Evolutionary conservation across 2,113 vertebrate genomes (phyloP), one percentile per base, ranked within the genome.

Genomic region (Lagopus muta): DNA sequence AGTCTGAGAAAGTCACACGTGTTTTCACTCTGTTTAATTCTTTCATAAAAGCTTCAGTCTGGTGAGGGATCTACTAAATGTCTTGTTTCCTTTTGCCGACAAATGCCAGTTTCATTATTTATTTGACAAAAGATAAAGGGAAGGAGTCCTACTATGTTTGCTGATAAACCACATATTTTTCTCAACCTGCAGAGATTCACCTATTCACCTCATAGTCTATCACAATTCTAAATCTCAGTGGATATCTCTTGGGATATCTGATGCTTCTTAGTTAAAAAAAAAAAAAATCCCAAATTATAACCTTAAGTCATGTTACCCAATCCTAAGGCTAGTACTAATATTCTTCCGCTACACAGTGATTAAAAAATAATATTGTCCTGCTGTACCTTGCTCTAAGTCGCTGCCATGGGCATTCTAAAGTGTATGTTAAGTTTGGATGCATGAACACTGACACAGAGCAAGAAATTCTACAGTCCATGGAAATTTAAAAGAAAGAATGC

Each of bases 1-100:
- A 91, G 89, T 25, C 78, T 91, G 45, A 89, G 78, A 85, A 87
- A 92, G 45, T 82, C 64, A 79, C 40, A 85, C 27, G 76, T 6
- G 1, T 93, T 96, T 94, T 95, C 76, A 83, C 43, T 88, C 82
- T 89, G 54, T 66, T 73, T 91, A 73, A 90, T 55, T 88, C 48
- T 89, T 87, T 85, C 67, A 43, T 73, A 77, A 82, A 32, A 82
- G 6, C 42, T 87, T 42, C 32, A 89, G 50, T 89, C 58, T 80
- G 50, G 47, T 82, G 27, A 90, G n/a, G 14, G 18, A 73, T 70
- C 55, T 91, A 64, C 72, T 50, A 90, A 90, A 66, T 3, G 30
- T 42, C 64, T 55, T 79, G 24, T 66, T 82, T 82, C 48, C 25
- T 66, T 71, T 70, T 77, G 28, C 38, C 87, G 62, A 87, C 80